Percentiles rank a stretch among this genome's conserved stretches.
These are phyloP conservation scores for Gymnoscopelus braueri DNA, from an alignment of 2,797 vertebrate species.

Conservation along the genomic window DNA sequence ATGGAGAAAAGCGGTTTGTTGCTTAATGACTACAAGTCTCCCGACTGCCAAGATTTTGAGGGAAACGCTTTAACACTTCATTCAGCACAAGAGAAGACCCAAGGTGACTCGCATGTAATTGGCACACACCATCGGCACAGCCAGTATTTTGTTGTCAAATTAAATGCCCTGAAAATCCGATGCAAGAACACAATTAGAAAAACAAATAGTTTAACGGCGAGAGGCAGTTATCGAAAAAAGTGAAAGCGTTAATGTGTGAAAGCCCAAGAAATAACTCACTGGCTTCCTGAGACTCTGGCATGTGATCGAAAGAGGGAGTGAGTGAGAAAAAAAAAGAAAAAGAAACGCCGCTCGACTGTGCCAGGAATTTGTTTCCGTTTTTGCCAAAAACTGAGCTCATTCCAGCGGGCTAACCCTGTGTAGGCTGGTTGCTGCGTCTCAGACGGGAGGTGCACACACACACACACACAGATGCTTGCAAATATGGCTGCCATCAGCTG, in stretches of 20 bases:
- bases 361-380: constrained; percentile 80
- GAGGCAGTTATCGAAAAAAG: constrained; percentile 45
- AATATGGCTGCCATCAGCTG: constrained; percentile 83
- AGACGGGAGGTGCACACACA: constrained; percentile 68
- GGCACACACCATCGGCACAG: constrained; percentile 34
- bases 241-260: constrained; percentile 71
- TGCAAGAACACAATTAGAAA: constrained; percentile 40
- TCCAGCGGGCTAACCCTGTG: constrained; percentile 78
- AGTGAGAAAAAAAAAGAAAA: constrained; percentile 1
- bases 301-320: constrained; percentile 66
- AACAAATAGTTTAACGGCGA: constrained; percentile 49
- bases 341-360: constrained; percentile 66
- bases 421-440: constrained; percentile 78
- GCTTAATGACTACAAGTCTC: constrained; percentile 37
- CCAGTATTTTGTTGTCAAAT: neutral
- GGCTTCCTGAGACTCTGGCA: constrained; percentile 77
- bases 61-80: constrained; percentile 27
- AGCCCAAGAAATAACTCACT: constrained; percentile 77
- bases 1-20: constrained; percentile 12
- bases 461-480: constrained; percentile 74
- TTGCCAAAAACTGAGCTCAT: constrained; percentile 81
- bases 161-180: constrained; percentile 23
- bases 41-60: constrained; percentile 32
- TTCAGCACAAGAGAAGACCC: constrained; percentile 36
- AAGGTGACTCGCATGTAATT: constrained; percentile 20